phyloP scores from a whole-genome alignment of 2,888 invertebrate species.

The Miltochrista miniata region DNA sequence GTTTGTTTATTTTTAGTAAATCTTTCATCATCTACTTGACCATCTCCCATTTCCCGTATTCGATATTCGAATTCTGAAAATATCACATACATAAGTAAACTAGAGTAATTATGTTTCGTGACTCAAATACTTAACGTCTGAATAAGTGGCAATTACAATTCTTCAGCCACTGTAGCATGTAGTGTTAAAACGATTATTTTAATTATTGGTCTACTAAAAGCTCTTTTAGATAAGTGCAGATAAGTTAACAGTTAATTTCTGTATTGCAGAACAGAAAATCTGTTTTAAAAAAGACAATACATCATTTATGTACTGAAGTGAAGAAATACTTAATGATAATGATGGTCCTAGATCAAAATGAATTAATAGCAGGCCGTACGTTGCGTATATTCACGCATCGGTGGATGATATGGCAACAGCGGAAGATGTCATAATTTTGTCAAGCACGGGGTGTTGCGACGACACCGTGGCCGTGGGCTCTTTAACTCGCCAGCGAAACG shows the following conservation, averaged over 20 bases:
- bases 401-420: slow-evolving; percentile 47
- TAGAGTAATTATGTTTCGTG: too few relatives aligned
- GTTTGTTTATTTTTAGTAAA: too few relatives aligned
- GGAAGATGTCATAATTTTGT: slow-evolving; percentile 51
- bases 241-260: not conserved
- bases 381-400: slow-evolving; percentile 45
- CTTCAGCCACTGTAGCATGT: too few relatives aligned
- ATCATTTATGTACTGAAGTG: slow-evolving; percentile 12
- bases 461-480: slow-evolving; percentile 51
- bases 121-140: too few relatives aligned
- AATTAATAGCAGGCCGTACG: slow-evolving; percentile 27
- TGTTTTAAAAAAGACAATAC: slow-evolving; percentile 23
- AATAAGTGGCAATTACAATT: too few relatives aligned
- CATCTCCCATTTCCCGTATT: too few relatives aligned
- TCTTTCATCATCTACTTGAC: too few relatives aligned
- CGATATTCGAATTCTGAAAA: too few relatives aligned
- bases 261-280: not conserved
- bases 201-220: not conserved
- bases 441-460: slow-evolving; percentile 39
- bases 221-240: not conserved
- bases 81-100: too few relatives aligned
- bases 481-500: slow-evolving; percentile 43
- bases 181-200: too few relatives aligned
- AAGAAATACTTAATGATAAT: slow-evolving; percentile 33
- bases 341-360: slow-evolving; percentile 35